Conservation (phyloP, 2,888 invertebrate genomes). For the Eugnorisma glareosa region DNA sequence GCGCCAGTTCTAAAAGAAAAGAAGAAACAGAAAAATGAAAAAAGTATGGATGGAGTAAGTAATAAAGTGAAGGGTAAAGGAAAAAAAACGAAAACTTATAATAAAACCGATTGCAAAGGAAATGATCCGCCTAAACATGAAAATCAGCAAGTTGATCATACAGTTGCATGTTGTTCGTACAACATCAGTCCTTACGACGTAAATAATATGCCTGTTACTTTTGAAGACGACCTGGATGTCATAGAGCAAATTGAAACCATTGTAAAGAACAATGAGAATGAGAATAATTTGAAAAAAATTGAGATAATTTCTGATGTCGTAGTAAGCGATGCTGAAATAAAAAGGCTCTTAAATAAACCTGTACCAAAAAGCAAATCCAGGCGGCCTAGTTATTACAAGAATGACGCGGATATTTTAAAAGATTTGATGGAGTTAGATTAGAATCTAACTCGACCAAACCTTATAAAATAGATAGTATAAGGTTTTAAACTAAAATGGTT, state of each 20-base stretch:
- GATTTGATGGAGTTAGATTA: too few species aligned
- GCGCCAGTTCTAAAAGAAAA: background rate
- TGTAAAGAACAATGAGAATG: background rate
- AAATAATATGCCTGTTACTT: conserved; percentile 5
- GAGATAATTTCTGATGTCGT: too few species aligned
- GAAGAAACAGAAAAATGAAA: background rate
- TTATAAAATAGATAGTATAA: too few species aligned
- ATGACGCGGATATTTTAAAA: too few species aligned
- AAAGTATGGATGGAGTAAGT: background rate
- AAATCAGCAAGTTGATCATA: background rate
- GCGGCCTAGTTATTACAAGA: too few species aligned
- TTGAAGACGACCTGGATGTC: conserved; percentile 11
- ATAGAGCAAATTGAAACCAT: conserved; percentile 1
- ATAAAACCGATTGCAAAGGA: background rate
- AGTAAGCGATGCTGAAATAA: too few species aligned
- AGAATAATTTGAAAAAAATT: background rate
- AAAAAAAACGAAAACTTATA: background rate
- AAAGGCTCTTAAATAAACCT: too few species aligned
- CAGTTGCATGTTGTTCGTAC: background rate
- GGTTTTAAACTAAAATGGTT: too few species aligned
- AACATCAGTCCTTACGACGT: conserved; percentile 7
- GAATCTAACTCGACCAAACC: too few species aligned
- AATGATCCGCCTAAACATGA: conserved; percentile 1
- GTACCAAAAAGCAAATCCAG: too few species aligned
- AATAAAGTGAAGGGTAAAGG: background rate